Percentiles rank a stretch among this genome's conserved stretches.
phyloP scores from a whole-genome alignment of 2,113 vertebrate genomes.

The Rissa tridactyla region DNA sequence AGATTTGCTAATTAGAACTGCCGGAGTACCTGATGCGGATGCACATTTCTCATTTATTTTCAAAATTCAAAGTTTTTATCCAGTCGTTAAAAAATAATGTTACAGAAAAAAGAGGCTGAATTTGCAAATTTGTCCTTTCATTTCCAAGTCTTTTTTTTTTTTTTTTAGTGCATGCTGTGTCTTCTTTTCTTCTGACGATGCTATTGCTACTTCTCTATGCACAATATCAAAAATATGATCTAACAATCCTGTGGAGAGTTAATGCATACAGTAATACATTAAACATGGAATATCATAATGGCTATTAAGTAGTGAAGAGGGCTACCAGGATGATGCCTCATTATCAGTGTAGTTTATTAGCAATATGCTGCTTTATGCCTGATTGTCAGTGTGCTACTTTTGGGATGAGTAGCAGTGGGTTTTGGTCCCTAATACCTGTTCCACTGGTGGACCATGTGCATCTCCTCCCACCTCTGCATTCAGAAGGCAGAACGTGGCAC shows the following conservation, averaged over 20 bases:
- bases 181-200: not conserved
- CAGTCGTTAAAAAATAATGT: not conserved
- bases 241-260: not conserved
- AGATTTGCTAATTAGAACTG: conserved; percentile 35
- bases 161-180: not conserved
- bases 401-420: not conserved
- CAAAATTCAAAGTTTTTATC: not conserved
- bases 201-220: conserved; percentile 13
- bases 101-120: not conserved
- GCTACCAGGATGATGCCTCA: not conserved
- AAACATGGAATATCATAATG: not conserved
- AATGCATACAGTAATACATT: not conserved
- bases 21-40: conserved; percentile 17
- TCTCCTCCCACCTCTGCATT: not conserved
- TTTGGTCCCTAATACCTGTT: not conserved
- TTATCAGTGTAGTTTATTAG: not conserved
- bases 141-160: not conserved
- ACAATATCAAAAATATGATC: not conserved
- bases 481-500: not conserved
- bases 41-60: conserved; percentile 11
- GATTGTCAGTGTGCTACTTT: not conserved
- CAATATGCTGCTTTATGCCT: not conserved
- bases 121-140: not conserved
- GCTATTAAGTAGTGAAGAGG: not conserved
- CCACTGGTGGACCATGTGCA: not conserved